A percentile compares a stretch with the other conserved stretches of the same genome.
phyloP scores from a whole-genome alignment of 2,797 vertebrate genomes.

The Knipowitschia caucasica region DNA sequence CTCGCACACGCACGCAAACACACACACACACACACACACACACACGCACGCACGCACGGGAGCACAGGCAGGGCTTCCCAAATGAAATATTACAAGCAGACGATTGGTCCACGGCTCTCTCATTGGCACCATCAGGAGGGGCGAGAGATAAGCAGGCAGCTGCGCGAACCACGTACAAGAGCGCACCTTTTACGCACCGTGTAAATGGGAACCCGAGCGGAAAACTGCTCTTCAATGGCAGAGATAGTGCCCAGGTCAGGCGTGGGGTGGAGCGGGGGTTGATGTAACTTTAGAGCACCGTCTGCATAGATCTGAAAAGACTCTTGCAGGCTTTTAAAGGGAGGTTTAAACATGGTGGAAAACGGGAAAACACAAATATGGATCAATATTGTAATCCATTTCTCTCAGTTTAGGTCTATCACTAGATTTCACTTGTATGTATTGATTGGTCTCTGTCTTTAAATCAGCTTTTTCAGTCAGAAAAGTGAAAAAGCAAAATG shows the following conservation, averaged over 20 bases:
- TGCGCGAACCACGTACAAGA: conserved; percentile 7
- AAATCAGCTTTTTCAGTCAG: too few species aligned
- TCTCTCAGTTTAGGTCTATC: too few species aligned
- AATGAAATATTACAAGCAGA: conserved; percentile 54
- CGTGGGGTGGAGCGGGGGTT: background rate
- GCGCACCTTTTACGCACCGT: conserved; percentile 7
- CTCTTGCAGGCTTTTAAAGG: too few species aligned
- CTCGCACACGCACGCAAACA: conserved; percentile 12
- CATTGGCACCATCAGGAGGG: conserved; percentile 60
- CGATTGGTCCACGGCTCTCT: conserved; percentile 68
- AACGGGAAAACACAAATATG: too few species aligned
- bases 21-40: conserved; percentile 10
- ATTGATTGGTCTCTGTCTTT: too few species aligned
- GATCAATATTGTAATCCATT: too few species aligned
- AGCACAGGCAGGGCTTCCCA: conserved; percentile 54
- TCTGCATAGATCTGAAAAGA: too few species aligned
- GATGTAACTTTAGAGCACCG: background rate
- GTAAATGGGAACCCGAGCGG: background rate
- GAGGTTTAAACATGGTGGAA: too few species aligned
- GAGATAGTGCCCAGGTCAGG: too few species aligned
- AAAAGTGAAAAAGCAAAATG: too few species aligned
- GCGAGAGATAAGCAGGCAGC: conserved; percentile 38
- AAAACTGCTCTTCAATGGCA: background rate
- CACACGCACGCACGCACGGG: conserved; percentile 8
- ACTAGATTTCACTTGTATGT: too few species aligned